A percentile compares a stretch with the other conserved stretches of the same genome.
Conservation (phyloP, 2,113 vertebrate species). For the Gopherus evgoodei region DNA sequence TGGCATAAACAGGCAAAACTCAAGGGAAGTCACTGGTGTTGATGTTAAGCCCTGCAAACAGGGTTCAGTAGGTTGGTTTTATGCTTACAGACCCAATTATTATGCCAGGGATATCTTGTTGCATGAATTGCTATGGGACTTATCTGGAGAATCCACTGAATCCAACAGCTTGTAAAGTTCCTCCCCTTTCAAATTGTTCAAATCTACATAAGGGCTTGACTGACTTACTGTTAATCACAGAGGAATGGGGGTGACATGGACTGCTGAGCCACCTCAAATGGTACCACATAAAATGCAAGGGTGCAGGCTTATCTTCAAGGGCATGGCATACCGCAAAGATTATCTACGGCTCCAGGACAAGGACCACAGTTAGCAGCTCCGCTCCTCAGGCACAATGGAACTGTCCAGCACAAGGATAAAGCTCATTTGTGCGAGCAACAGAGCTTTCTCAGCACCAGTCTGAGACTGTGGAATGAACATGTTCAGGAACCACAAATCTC, state of each 20-base stretch:
- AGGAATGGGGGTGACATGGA: neutral
- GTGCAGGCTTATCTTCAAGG: neutral
- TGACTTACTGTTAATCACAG: neutral
- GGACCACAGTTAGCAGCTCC: neutral
- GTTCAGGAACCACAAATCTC: neutral
- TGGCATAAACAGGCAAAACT: neutral
- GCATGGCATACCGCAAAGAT: neutral
- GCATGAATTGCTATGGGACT: neutral
- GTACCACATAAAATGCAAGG: neutral
- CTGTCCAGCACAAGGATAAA: neutral
- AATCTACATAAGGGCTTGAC: neutral
- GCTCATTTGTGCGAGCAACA: neutral
- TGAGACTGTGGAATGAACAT: neutral
- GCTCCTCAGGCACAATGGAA: neutral
- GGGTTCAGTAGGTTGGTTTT: neutral
- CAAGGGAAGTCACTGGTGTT: neutral
- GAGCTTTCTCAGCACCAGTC: neutral
- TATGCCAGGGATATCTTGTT: fast-evolving
- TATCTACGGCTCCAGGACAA: neutral
- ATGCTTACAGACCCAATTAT: neutral
- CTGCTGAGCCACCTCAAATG: neutral
- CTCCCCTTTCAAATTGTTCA: neutral
- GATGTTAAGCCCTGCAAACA: neutral
- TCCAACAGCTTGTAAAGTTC: neutral
- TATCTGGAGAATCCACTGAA: neutral